Percentiles rank a stretch among this genome's conserved stretches.
Evolutionary conservation across 2,113 vertebrate species (phyloP).

Genomic region (Craseonycteris thonglongyai): DNA sequence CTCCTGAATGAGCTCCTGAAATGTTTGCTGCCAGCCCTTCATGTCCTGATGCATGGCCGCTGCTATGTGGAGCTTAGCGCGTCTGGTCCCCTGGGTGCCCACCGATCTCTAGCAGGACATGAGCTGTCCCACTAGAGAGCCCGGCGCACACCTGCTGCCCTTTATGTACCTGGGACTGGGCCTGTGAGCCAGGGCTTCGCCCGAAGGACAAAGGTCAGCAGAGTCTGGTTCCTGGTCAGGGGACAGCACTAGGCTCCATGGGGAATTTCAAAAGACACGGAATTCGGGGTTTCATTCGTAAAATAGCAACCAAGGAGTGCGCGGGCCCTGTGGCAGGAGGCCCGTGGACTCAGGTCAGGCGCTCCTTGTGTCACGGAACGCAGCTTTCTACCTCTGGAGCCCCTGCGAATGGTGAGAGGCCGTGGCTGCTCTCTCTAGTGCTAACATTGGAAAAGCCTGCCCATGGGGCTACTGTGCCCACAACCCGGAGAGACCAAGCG

Average conservation of each 20-base stretch:
- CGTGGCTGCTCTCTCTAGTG: background rate
- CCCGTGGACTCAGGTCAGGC: too few relatives aligned
- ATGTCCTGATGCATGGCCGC: accelerated
- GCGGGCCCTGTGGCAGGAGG: background rate
- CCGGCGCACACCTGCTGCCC: background rate
- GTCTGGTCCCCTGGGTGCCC: background rate
- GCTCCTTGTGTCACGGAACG: background rate
- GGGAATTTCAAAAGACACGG: background rate
- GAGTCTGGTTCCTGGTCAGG: background rate
- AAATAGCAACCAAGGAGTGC: background rate
- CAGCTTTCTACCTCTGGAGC: background rate
- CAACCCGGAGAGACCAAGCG: accelerated
- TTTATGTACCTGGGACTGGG: background rate
- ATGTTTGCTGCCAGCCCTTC: background rate
- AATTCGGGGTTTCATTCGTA: background rate
- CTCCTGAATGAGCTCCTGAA: constrained; percentile 47
- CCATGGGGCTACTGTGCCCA: background rate
- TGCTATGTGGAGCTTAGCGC: accelerated
- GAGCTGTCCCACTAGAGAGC: background rate
- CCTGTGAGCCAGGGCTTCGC: background rate
- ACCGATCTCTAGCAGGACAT: background rate
- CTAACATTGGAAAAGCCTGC: background rate
- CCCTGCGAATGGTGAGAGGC: background rate
- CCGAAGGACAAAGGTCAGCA: background rate
- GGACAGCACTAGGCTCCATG: accelerated